Evolutionary conservation across 2,113 vertebrate genomes (phyloP).

Genomic region (Protobothrops flavoviridis): DNA sequence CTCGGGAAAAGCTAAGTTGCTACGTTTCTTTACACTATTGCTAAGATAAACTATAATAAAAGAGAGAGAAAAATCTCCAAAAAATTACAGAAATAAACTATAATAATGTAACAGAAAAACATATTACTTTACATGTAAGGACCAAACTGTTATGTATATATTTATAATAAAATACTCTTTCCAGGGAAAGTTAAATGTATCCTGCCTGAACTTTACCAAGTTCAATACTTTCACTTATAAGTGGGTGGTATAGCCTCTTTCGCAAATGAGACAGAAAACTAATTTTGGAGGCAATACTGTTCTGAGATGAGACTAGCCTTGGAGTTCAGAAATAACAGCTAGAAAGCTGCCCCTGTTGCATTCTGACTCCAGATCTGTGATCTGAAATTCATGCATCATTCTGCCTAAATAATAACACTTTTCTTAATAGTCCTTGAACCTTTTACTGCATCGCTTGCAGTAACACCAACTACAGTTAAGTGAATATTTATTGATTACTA

Average conservation of each 20-base stretch:
- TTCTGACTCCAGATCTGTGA: background rate
- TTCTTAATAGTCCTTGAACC: background rate
- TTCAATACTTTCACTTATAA: background rate
- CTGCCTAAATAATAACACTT: background rate
- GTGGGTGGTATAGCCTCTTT: background rate
- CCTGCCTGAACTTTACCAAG: background rate
- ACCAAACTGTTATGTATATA: background rate
- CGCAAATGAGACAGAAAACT: background rate
- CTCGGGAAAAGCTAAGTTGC: background rate
- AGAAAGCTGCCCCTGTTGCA: background rate
- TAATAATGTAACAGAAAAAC: background rate
- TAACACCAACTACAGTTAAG: accelerated
- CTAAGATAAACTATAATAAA: background rate
- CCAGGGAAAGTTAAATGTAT: background rate
- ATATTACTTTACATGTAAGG: background rate
- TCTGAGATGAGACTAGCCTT: background rate
- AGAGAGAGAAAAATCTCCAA: background rate
- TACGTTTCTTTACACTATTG: background rate
- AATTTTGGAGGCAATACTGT: background rate
- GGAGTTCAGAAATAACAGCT: background rate
- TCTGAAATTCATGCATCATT: background rate
- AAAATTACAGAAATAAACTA: background rate
- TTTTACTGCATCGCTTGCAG: background rate
- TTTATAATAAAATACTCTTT: background rate
- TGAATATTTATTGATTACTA: background rate